Evolutionary conservation across 2,113 vertebrate species (phyloP), one percentile per base, ranked within the genome.

Genomic region (Hydrochoerus hydrochaeris): DNA sequence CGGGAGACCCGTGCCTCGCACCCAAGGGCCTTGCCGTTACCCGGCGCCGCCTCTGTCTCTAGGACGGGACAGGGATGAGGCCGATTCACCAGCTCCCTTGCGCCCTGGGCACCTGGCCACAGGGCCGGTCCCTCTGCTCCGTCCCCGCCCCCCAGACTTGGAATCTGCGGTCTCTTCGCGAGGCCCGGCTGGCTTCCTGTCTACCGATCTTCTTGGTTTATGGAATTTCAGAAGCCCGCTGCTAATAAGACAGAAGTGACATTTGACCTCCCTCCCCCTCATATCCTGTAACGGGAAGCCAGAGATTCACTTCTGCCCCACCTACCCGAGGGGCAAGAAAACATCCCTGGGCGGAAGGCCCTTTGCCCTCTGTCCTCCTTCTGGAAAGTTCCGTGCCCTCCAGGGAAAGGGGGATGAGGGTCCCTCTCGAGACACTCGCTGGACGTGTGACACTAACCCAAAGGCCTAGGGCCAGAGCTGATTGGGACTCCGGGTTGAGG

Each of bases 281-380:
- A 57, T 96, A 97, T 97, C 97, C 97, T 97, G 97, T 41, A 7
- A 82, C 95, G 62, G 97, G 98, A 97, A 98, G 89, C 91, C 2
- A 54, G 94, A 4, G 49, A 81, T 38, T 73, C 30, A 35, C n/a
- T 80, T 80, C 78, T 69, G 96, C 92, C 88, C 95, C 94, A 69
- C 92, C 94, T 57, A 88, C 85, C 94, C 49, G 24, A 94, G 83
- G 96, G 85, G 88, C 95, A 80, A 63, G 96, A 28, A 57, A 78
- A 81, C 67, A 26, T 32, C 95, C 32, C 91, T 0, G 11, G 81
- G 83, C 63, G 89, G 89, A 60, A 80, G 94, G 89, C 77, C 95
- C 65, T 83, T 60, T 69, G 86, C 95, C 71, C 96, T 96, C 91
- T 71, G 20, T 54, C 85, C 63, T 85, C 62, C 20, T 7, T 95